Base-by-base conservation (phyloP, 1,140 invertebrate species). In the Probaryconus sp. region DNA sequence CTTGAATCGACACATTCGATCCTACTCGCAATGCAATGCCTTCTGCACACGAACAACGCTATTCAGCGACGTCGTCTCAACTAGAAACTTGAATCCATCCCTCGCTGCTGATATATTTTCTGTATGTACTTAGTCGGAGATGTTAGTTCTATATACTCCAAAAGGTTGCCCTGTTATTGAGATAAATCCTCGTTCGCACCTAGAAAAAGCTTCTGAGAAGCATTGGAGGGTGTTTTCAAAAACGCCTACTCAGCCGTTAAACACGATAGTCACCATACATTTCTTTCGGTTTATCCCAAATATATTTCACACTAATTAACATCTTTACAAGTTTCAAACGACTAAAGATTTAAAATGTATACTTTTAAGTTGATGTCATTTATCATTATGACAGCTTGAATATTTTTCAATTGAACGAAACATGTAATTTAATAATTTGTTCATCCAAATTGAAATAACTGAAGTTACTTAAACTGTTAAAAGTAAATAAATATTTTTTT, bases 41-140 rank as follows among this genome's bases (percentile, higher is more conserved):
- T 61, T 38, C 45, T 63, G 68, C 70, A 72, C 65, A 71, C 70
- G 73, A 50, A 70, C 71, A 71, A 72, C 68, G 73, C 71, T 71
- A 72, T 67, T 67, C 76, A 73, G 68, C 75, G 72, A 68, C 64
- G 61, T 64, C 60, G 67, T 47, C 50, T 45, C 35, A 10, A 56
- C 64, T 43, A 31, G 21, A 50, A 55, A 48, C 50, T 38, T 21
- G 14, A 65, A 56, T 65, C 35, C 60, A 70, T 61, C 61, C 42
- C 51, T 67, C 47, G 47, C 30, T 42, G 47, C 30, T 56, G 64
- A 64, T 65, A 78, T 72, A 77, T 79, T 79, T 71, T 65, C 64
- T 61, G 16, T 74, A 31, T 65, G 76, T 74, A 76, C 60, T 71
- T 58, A 69, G 33, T 20, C 33, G 35, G 42, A 65, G 45, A 47